Conservation (phyloP, 2,888 invertebrate genomes). For the Podotricha telesiphe region DNA sequence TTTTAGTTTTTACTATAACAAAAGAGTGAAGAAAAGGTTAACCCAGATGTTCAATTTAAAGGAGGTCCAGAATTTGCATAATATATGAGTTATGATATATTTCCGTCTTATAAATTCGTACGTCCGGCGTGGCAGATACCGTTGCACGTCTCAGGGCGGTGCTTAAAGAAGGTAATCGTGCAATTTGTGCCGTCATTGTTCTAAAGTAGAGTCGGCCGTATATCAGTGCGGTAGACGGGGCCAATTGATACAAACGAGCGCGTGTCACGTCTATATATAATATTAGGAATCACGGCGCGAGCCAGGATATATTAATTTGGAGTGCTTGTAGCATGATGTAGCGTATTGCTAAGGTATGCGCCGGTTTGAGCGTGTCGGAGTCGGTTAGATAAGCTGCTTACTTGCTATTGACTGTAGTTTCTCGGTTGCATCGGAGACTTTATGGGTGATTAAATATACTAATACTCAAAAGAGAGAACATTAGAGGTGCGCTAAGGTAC, state of each 20-base stretch:
- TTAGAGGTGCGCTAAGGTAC: not conserved
- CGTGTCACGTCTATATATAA: slow-evolving; percentile 84
- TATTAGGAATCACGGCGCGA: slow-evolving; percentile 84
- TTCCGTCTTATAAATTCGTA: slow-evolving; percentile 38
- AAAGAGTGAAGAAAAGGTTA: not conserved
- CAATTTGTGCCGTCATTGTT: slow-evolving; percentile 83
- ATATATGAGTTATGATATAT: slow-evolving; percentile 38
- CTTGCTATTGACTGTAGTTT: slow-evolving; percentile 12
- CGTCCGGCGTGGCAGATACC: slow-evolving; percentile 42
- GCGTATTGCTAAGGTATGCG: slow-evolving; percentile 59
- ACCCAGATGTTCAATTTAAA: slow-evolving; percentile 15
- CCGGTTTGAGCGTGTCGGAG: slow-evolving; percentile 49
- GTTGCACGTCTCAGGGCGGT: slow-evolving; percentile 61
- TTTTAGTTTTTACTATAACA: not conserved
- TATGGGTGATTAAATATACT: not conserved
- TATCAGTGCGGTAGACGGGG: slow-evolving; percentile 80
- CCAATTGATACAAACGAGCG: slow-evolving; percentile 84
- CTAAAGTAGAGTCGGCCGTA: slow-evolving; percentile 82
- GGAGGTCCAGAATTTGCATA: slow-evolving; percentile 24
- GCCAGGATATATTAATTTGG: slow-evolving; percentile 84
- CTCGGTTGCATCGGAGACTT: not conserved
- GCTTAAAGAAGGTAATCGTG: slow-evolving; percentile 74
- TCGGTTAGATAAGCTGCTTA: slow-evolving; percentile 33
- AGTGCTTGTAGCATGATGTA: slow-evolving; percentile 73
- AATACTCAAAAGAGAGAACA: not conserved